Percentiles rank a stretch among this genome's conserved stretches.
These are phyloP conservation scores for Escarpia spicata DNA, from an alignment of 2,888 invertebrate genomes.

Conservation along the genomic window DNA sequence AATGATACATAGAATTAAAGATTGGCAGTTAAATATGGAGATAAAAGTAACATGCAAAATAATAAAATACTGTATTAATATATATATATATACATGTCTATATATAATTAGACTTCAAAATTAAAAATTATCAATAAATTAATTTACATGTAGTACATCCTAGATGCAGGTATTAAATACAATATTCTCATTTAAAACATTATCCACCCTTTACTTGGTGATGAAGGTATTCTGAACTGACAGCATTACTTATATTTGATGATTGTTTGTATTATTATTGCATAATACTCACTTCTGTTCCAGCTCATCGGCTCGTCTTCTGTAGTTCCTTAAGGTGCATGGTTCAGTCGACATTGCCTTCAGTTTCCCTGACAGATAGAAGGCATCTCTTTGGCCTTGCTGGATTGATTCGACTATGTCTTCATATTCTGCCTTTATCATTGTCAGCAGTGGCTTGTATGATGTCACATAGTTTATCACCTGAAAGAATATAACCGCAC, in stretches of 20 bases:
- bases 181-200: too few relatives aligned
- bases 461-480: constrained; percentile 61
- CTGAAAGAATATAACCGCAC: constrained; percentile 42
- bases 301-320: constrained; percentile 59
- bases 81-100: too few relatives aligned
- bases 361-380: constrained; percentile 59
- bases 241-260: background rate
- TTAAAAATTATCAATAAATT: background rate
- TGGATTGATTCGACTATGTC: constrained; percentile 60
- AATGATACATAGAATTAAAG: background rate
- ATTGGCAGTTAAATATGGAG: background rate
- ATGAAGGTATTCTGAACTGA: background rate
- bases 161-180: too few relatives aligned
- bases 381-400: constrained; percentile 58
- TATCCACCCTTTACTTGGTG: too few relatives aligned
- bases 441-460: constrained; percentile 59
- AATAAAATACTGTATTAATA: too few relatives aligned
- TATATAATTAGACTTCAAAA: background rate
- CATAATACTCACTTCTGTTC: constrained; percentile 53
- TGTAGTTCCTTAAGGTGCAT: constrained; percentile 60
- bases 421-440: constrained; percentile 63
- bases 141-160: too few relatives aligned
- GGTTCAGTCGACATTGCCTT: constrained; percentile 62
- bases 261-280: background rate
- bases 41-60: background rate